A percentile compares a stretch with the other conserved stretches of the same genome.
Evolutionary conservation across 2,888 invertebrate genomes (phyloP).

Genomic region (Prenolepis imparis): DNA sequence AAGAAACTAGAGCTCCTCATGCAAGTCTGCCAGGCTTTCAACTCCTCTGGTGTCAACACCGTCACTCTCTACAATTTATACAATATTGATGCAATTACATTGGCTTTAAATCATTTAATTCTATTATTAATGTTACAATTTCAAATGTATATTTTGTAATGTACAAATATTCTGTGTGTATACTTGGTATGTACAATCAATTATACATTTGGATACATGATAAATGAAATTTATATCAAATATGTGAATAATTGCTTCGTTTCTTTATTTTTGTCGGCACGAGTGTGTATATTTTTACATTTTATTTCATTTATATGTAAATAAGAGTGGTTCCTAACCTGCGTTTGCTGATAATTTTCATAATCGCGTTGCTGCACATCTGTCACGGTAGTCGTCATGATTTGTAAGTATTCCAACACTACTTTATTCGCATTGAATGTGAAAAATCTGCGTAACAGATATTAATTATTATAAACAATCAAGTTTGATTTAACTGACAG

Average conservation of each 20-base stretch:
- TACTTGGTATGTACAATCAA: neutral
- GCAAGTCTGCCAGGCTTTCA: neutral
- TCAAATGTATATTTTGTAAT: neutral
- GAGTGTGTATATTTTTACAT: neutral
- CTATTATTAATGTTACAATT: neutral
- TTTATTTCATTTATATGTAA: neutral
- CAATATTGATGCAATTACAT: neutral
- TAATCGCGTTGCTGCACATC: slow-evolving; percentile 10
- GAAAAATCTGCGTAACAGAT: neutral
- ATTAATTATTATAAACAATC: neutral
- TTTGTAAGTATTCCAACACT: neutral
- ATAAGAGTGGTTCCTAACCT: slow-evolving; percentile 20
- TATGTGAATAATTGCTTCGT: neutral
- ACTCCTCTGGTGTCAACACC: slow-evolving; percentile 9
- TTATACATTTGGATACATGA: neutral
- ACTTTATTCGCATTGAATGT: neutral
- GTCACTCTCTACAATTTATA: neutral
- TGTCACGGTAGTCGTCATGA: slow-evolving; percentile 26
- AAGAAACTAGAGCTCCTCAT: neutral
- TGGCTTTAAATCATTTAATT: neutral
- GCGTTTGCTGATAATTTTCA: neutral
- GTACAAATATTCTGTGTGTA: neutral
- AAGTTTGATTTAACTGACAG: neutral
- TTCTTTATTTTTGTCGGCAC: neutral
- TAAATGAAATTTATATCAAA: neutral